A percentile compares a stretch with the other conserved stretches of the same genome.
Conservation (phyloP, 2,113 vertebrate species). For the Erythrocercus mccallii region DNA sequence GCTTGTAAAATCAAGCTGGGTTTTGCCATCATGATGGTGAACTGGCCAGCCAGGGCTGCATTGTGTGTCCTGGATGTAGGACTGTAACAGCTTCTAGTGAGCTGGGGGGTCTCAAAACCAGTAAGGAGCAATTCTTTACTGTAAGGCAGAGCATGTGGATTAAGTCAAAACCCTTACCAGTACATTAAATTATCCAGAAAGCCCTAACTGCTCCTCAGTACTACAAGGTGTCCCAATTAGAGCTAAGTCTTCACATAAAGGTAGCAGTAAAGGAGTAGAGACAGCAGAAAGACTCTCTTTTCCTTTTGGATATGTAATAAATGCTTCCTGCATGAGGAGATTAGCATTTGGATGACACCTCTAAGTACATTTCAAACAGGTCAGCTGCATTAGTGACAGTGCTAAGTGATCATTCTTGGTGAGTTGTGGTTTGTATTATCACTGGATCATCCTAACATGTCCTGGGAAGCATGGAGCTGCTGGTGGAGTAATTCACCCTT, state of each 20-base stretch:
- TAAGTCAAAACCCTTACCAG: neutral
- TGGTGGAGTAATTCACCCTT: neutral
- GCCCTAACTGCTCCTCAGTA: neutral
- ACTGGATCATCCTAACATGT: fast-evolving
- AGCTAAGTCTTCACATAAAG: neutral
- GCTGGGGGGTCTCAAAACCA: neutral
- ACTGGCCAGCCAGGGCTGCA: neutral
- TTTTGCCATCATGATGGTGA: fast-evolving
- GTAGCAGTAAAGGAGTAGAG: neutral
- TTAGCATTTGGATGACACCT: neutral
- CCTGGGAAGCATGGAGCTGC: neutral
- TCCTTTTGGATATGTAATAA: neutral
- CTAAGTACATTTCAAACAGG: neutral
- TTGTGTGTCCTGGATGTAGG: neutral
- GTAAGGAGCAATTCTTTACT: neutral
- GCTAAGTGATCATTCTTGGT: neutral
- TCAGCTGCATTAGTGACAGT: neutral
- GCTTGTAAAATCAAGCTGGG: neutral
- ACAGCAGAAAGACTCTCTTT: neutral
- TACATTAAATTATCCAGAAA: neutral
- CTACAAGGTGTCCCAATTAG: neutral
- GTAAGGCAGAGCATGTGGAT: neutral
- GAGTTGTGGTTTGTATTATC: neutral
- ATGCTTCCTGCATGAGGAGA: neutral
- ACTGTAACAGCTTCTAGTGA: neutral